Evolutionary conservation across 2,113 vertebrate genomes (phyloP), one percentile per base, ranked within the genome.

Genomic region (Dolichotis patagonum): DNA sequence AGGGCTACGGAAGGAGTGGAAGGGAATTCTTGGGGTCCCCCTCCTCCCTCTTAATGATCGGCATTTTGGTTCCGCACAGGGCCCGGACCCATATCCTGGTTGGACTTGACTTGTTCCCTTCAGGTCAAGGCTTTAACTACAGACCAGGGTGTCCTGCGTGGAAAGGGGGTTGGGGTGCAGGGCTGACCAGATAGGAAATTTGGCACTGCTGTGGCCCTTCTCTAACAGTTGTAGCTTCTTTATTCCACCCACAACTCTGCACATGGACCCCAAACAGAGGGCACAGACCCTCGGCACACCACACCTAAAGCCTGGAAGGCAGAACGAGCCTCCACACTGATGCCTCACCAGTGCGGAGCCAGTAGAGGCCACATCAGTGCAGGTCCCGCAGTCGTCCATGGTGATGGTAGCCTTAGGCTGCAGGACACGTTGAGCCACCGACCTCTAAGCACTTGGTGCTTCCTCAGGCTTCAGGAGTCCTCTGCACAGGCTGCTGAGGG

Each of bases 21-120:
- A 38, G 1, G n/a, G 69, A 1, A 11, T 41, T 71, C n/a, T 38
- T 11, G 69, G 8, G n/a, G 69, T 71, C 69, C n/a, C 69, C n/a
- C 20, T 11, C 19, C 7, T 71, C 20, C n/a, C 7, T 9, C 19
- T 11, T 20, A 10, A 1, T 10, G n/a, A 20, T 38, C n/a, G 3
- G 10, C n/a, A 38, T 9, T 4, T 71, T 71, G 69, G 69, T 71
- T 71, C 69, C 69, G 69, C n/a, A 19, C n/a, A 10, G 35, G 19
- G 69, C 69, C 69, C 9, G 6, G 69, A 71, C 69, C n/a, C n/a
- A 3, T 38, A 3, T 71, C 19, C 69, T 71, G 19, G n/a, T 1
- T 7, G n/a, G 19, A 71, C 17, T 22, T 3, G 19, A 71, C 17
- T 67, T 7, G 65, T n/a, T 67, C 65, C 65, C 32, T 19, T 14